Evolutionary conservation across 2,113 vertebrate genomes (phyloP).

Genomic region (Rhabdomys dilectus): DNA sequence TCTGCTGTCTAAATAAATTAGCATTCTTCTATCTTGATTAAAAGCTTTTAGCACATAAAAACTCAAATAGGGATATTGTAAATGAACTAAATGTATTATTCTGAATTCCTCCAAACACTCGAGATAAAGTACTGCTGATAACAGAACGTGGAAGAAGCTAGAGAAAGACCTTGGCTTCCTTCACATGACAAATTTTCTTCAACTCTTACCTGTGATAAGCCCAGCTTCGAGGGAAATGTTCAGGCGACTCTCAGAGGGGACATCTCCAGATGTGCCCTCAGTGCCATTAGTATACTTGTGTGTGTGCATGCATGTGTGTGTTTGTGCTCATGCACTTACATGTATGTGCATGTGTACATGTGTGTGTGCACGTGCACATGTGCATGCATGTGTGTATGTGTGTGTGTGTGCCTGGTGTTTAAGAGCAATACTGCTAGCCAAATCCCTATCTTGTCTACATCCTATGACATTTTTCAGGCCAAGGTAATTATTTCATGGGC

Average conservation of each 20-base stretch:
- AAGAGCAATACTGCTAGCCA: background rate
- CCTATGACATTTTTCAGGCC: background rate
- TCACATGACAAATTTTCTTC: constrained; percentile 31
- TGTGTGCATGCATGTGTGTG: background rate
- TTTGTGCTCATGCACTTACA: background rate
- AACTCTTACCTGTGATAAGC: background rate
- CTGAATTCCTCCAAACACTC: constrained; percentile 37
- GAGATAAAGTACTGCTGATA: constrained; percentile 31
- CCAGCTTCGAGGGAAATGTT: background rate
- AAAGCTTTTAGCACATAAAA: constrained; percentile 53
- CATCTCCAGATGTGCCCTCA: background rate
- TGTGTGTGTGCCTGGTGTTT: background rate
- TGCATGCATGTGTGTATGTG: background rate
- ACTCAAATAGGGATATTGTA: constrained; percentile 44
- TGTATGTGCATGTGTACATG: background rate
- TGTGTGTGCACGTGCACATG: no score
- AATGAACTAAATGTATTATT: constrained; percentile 55
- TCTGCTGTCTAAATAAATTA: constrained; percentile 26
- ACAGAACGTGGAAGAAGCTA: background rate
- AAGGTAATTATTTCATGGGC: constrained; percentile 11
- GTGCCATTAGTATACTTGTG: background rate
- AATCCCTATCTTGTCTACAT: background rate
- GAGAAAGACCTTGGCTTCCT: background rate
- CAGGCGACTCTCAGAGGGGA: background rate
- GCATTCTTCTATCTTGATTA: constrained; percentile 44